phyloP scores from a whole-genome alignment of 2,797 vertebrate genomes.

The Bufotes viridis region DNA sequence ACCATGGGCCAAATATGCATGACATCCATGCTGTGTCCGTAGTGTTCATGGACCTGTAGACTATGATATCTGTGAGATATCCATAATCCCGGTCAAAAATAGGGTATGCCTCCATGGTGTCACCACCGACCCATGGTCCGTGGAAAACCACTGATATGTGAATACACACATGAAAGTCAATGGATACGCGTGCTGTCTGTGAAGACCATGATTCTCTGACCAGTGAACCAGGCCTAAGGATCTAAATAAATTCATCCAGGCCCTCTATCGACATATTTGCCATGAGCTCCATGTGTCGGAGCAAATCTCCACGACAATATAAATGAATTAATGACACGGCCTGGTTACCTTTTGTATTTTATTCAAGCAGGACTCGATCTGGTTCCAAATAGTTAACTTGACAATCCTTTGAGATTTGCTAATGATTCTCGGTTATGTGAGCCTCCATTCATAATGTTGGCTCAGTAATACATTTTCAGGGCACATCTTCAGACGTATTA shows the following conservation, averaged over 20 bases:
- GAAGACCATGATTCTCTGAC: no score
- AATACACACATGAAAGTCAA: no score
- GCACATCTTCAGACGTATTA: slow-evolving; percentile 76
- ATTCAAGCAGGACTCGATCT: slow-evolving; percentile 50
- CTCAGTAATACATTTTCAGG: slow-evolving; percentile 70
- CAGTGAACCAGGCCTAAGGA: background rate
- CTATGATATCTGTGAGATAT: no score
- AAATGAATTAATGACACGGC: background rate
- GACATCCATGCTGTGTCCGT: no score
- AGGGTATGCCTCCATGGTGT: no score
- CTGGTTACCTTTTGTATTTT: slow-evolving; percentile 7
- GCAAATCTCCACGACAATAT: slow-evolving; percentile 3
- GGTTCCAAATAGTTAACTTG: slow-evolving; percentile 76
- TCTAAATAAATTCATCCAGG: background rate
- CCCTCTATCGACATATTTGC: background rate
- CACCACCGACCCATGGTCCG: no score
- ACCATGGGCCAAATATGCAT: no score
- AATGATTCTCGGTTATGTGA: slow-evolving; percentile 73
- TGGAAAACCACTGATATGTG: no score
- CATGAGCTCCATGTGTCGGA: background rate
- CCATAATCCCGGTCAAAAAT: no score
- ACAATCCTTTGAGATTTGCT: slow-evolving; percentile 71
- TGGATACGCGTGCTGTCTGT: no score
- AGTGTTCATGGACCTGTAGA: no score
- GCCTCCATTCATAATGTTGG: slow-evolving; percentile 67